phyloP scores from a whole-genome alignment of 1,140 invertebrate genomes.

The Neodiprion pinetum region DNA sequence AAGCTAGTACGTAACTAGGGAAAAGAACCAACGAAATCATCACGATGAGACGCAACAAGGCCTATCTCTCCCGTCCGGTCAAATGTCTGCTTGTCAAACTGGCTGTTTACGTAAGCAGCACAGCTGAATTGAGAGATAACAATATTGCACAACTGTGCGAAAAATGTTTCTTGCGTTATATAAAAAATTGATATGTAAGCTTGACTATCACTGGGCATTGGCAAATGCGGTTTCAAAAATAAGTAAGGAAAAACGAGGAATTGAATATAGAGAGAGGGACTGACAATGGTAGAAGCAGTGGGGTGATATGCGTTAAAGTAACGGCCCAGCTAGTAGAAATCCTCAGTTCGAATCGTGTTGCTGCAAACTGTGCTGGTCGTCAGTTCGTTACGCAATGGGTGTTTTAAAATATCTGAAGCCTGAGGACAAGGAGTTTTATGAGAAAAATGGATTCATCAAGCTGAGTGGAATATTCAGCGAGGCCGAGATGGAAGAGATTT shows the following conservation, averaged over 20 bases:
- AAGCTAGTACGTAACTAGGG: no score
- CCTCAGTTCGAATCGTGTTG: neutral
- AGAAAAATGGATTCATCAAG: slow-evolving; percentile 63
- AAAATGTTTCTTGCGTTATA: no score
- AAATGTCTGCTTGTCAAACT: no score
- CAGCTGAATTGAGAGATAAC: no score
- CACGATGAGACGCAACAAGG: no score
- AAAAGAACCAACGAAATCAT: no score
- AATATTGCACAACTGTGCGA: no score
- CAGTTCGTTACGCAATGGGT: slow-evolving; percentile 28
- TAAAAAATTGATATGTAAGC: no score
- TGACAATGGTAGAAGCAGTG: neutral
- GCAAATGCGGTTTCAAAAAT: neutral
- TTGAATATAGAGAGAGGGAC: neutral
- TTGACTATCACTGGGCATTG: neutral
- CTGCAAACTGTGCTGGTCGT: neutral
- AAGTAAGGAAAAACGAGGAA: neutral
- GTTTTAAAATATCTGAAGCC: slow-evolving; percentile 52
- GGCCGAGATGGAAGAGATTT: slow-evolving; percentile 60
- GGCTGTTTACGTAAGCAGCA: no score
- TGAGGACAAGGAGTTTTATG: slow-evolving; percentile 60
- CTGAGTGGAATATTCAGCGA: slow-evolving; percentile 55
- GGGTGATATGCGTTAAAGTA: neutral
- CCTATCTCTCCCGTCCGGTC: no score
- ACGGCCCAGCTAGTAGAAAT: neutral